phyloP scores from a whole-genome alignment of 2,888 invertebrate species.

The Xestia ashworthii region DNA sequence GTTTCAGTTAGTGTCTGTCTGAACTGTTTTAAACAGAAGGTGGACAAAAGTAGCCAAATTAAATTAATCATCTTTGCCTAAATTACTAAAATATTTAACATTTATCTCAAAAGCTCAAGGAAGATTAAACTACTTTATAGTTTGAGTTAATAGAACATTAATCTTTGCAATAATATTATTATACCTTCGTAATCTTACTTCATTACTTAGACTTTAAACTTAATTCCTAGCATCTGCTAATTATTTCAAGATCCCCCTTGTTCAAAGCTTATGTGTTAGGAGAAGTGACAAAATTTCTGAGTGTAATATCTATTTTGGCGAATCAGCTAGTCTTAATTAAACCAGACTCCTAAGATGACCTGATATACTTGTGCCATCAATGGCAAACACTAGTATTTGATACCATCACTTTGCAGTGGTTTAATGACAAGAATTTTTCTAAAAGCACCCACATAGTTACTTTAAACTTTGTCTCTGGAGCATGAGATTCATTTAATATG shows the following conservation, averaged over 20 bases:
- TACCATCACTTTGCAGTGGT: neutral
- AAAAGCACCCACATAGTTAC: neutral
- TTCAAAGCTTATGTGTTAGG: neutral
- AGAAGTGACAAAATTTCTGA: neutral
- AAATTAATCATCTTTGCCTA: neutral
- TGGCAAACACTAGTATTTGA: neutral
- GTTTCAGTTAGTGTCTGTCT: neutral
- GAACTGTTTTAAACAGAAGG: neutral
- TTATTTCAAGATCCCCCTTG: slow-evolving; percentile 6
- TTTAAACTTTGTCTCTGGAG: neutral
- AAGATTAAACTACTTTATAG: neutral
- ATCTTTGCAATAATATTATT: neutral
- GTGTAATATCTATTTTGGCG: neutral
- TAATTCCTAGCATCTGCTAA: neutral
- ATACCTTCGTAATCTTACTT: neutral
- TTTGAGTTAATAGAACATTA: neutral
- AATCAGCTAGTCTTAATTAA: slow-evolving; percentile 8
- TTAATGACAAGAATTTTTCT: neutral
- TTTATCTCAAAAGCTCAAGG: neutral
- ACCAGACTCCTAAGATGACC: no score
- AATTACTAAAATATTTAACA: neutral
- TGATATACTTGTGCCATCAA: neutral
- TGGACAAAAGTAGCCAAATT: neutral
- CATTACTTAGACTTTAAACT: neutral
- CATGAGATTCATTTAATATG: neutral